Base-by-base conservation (phyloP, 2,888 invertebrate species). In the Maniola hyperantus region DNA sequence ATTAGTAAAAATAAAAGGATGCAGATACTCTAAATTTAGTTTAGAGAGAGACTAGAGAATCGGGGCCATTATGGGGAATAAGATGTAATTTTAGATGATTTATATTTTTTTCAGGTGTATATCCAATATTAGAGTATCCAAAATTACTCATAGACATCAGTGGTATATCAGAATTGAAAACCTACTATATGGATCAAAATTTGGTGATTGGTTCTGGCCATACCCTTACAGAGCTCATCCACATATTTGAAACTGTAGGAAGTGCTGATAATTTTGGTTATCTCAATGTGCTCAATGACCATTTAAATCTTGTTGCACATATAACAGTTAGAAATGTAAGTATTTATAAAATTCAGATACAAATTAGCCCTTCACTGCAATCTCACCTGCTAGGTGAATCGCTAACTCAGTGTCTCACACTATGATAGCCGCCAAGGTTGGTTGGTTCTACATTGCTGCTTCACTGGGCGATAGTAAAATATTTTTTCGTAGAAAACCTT, bases 271-370 rank as follows among this genome's bases (percentile, higher is more conserved):
- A 93, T 18, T 96, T 95, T 77, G 82, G 87, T 7, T 95, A 96
- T 81, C 83, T 95, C 57, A 80, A 86, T 11, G 90, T 92, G 65
- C 81, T 96, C 46, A 94, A 93, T 33, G 90, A 94, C 48, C 96
- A 96, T 78, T 84, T 96, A 58, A 93, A 95, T 76, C 81, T 95
- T 59, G 94, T 96, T 7, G 96, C 96, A n/a, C 95, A 95, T 82
- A 93, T 95, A 61, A 94, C 96, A 15, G 94, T 97, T 1, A 89
- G 96, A 87, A 96, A 96, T 85, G 96, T 96, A 86, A 91, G 94
- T 82, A 50, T n/a, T n/a, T n/a, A n/a, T n/a, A n/a, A n/a, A n/a
- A n/a, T n/a, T n/a, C n/a, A n/a, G n/a, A n/a, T n/a, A n/a, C n/a
- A n/a, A n/a, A n/a, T n/a, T n/a, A n/a, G n/a, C n/a, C n/a, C n/a